Base-by-base conservation (phyloP, 2,797 vertebrate species). In the Mareca strepera region DNA sequence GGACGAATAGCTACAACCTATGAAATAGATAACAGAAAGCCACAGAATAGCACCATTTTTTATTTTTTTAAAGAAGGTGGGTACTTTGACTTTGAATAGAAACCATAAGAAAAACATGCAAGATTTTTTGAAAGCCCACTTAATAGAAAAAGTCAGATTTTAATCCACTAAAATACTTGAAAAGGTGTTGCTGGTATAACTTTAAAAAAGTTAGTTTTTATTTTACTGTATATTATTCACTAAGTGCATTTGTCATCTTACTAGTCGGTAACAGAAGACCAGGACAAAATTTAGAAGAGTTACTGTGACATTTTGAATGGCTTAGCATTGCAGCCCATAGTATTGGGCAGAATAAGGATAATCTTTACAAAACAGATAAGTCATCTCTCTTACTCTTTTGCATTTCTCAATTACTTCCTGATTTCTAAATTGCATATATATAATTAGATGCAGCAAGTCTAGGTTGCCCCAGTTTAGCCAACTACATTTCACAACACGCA, bases 1-100 rank as follows among this genome's bases (percentile, higher is more conserved):
- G 98, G 98, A 69, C 98, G 98, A 91, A 98, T 98, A 4, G 98
- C 97, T 74, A 99, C 95, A 58, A 99, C 97, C 99, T 99, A 76
- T 16, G 13, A 74, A 69, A 58, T 2, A 25, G 16, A 86, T 77
- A 86, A 75, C 1, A 70, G 21, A 50, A 25, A 84, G 17, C 3
- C 62, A 81, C 14, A 74, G 33, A 87, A 46, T 2, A 29, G 8
- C 7, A 50, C 2, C 33, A 43, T 25, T 18, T 62, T 31, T 22
- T 58, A 31, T 0, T 6, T 55, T 55, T 41, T 68, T 17, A 77
- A 74, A 53, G 39, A 69, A 41, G 12, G 16, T 17, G 7, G 28
- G 4, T 14, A 41, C 17, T 74, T 72, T 16, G 29, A 6, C 37
- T 72, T 43, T 56, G 39, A 86, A 82, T 25, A 17, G 48, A 86